Evolutionary conservation across 2,888 invertebrate genomes (phyloP), one percentile per base, ranked within the genome.

Genomic region (Caenorhabditis sp.): DNA sequence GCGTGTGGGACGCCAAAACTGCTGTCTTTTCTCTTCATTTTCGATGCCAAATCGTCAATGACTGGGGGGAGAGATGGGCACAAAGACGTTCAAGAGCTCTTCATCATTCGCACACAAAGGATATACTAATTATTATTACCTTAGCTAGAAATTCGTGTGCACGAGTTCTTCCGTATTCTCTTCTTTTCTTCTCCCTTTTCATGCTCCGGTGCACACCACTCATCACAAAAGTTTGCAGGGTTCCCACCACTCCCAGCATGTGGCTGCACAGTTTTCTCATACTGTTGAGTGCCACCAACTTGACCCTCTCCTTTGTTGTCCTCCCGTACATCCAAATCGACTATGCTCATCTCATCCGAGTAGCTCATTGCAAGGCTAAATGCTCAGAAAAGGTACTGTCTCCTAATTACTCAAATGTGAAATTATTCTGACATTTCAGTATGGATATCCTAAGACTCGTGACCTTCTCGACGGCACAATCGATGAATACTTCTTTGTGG

Each of bases 291-390:
- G 45, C 45, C 22, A 66, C 26, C 35, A 43, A 61, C 35, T 41
- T 59, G 30, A 48, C 53, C 17, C 9, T n/a, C 3, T 46, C 80
- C 20, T 87, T 87, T 75, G 83, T 83, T 30, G 83, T 86, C 3
- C 79, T 88, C 13, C 87, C 88, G 3, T 88, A 85, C 66, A 82
- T 88, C 11, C 86, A 88, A 65, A 86, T 88, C 71, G 88, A 88
- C 75, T 86, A 80, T 62, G 86, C 83, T 11, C 83, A 87, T 70
- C 84, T 85, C 35, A 81, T 84, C 56, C 65, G 85, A 55, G 50
- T 88, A 13, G 88, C 87, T 11, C 83, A 86, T 48, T 88, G 88
- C 71, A 83, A 86, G 61, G 82, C 88, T 3, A 86, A 88, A 63
- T 88, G 88, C 66, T 79, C 82, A 1, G 86, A 88, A 50, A 88